phyloP scores from a whole-genome alignment of 1,140 invertebrate species.

The Pomacea maculata region DNA sequence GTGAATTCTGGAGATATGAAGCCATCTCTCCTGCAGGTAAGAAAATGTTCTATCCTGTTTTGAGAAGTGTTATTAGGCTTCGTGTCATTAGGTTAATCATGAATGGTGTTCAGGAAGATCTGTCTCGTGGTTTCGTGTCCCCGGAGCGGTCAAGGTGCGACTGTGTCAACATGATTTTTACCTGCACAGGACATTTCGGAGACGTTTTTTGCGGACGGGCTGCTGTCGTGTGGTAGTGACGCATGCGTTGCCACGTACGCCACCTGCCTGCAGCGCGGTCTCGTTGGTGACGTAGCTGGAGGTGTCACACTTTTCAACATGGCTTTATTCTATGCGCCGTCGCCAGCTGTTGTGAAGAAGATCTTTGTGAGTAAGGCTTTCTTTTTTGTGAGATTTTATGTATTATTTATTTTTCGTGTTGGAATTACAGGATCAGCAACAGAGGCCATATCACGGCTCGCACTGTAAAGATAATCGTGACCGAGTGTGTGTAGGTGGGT shows the following conservation, averaged over 20 bases:
- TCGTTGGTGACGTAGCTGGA: neutral
- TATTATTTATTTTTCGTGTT: conserved; percentile 6
- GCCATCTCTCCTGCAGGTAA: neutral
- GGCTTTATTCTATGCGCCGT: conserved; percentile 19
- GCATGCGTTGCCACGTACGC: conserved; percentile 15
- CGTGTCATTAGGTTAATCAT: no score
- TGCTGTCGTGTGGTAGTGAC: conserved; percentile 16
- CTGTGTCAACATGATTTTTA: no score
- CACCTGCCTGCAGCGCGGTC: neutral
- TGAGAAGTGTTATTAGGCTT: no score
- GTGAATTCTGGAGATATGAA: neutral
- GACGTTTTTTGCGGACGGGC: conserved; percentile 14
- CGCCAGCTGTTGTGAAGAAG: neutral
- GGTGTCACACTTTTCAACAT: conserved; percentile 17
- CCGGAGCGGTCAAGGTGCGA: no score
- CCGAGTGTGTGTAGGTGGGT: neutral
- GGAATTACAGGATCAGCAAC: neutral
- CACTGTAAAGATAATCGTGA: neutral
- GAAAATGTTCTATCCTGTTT: no score
- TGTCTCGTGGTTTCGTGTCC: no score
- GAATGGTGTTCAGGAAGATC: no score
- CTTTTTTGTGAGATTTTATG: no score
- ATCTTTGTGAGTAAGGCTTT: conserved; percentile 9
- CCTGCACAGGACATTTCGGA: neutral
- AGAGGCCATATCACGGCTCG: no score